A percentile compares a stretch with the other conserved stretches of the same genome.
Evolutionary conservation across 2,888 invertebrate species (phyloP).

Genomic region (Heliconius cydno): DNA sequence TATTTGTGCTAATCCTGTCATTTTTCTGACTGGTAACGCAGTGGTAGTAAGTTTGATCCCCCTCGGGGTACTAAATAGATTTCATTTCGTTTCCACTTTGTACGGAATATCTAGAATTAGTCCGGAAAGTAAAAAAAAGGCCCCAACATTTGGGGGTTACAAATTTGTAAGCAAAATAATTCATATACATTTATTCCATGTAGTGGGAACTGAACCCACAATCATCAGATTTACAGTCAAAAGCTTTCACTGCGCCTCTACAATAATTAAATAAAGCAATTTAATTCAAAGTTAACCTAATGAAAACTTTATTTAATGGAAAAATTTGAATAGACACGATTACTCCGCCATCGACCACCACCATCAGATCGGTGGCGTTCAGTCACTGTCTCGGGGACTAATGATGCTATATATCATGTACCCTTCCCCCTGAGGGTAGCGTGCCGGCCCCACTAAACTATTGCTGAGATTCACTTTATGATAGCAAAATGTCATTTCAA

Average conservation of each 20-base stretch:
- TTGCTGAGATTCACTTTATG: constrained; percentile 49
- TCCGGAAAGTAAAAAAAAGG: neutral
- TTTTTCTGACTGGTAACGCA: too few relatives aligned
- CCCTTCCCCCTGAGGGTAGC: constrained; percentile 50
- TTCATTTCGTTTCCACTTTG: too few relatives aligned
- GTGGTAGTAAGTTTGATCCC: too few relatives aligned
- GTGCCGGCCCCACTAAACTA: constrained; percentile 36
- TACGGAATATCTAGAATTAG: neutral
- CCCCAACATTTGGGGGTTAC: neutral
- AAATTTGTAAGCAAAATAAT: too few relatives aligned
- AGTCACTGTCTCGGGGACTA: constrained; percentile 82
- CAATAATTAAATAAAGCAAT: neutral
- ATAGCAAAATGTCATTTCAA: constrained; percentile 31
- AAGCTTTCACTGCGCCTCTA: neutral
- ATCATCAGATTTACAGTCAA: neutral
- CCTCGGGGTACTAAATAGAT: too few relatives aligned
- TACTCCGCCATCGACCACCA: constrained; percentile 45
- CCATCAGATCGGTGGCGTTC: constrained; percentile 78
- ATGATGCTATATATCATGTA: constrained; percentile 82
- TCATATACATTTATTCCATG: too few relatives aligned
- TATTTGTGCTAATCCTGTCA: too few relatives aligned
- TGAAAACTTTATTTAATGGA: constrained; percentile 10
- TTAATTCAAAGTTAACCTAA: neutral
- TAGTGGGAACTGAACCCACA: neutral
- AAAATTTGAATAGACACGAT: constrained; percentile 17